Evolutionary conservation across 2,113 vertebrate genomes (phyloP), one percentile per base, ranked within the genome.

Genomic region (Lophius piscatorius): DNA sequence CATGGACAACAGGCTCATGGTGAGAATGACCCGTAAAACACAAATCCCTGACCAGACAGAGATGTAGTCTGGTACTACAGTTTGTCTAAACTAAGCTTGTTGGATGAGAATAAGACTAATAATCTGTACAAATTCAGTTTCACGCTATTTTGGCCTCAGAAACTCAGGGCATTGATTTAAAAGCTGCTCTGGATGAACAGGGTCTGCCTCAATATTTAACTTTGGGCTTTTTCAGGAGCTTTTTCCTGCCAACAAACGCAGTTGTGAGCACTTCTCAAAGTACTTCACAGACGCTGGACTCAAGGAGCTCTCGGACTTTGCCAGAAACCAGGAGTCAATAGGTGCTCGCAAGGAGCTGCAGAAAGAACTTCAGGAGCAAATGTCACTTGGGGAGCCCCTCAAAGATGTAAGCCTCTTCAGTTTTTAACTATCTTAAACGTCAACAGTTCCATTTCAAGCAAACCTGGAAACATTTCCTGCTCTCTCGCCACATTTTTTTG

Each of bases 1-100:
- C 88, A 99, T 99, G 96, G 96, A 99, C 82, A 98, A 95, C 86
- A 94, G 96, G 82, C 91, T 98, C 73, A 94, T 98, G 95, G 96
- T 98, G 81, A 86, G 88, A 35, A 47, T 9, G 7, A 38, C 36
- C 17, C 18, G 48, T 48, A 14, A 9, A 16, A 34, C 48, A 34
- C 29, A 29, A 28, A 42, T 10, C n/a, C 3, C 50, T 35, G 26
- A 31, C 11, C 1, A 52, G 16, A 31, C 23, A 33, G 22, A 23
- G 21, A 14, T 16, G 17, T 10, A 16, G 12, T 36, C 14, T 17
- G 6, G 14, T 5, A 17, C 6, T 24, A 7, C 13, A 2, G 6
- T 10, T n/a, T 14, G 22, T 39, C 14, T 26, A 13, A 6, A 52
- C 29, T 45, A 39, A 17, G 21, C 42, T 16, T 9, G 12, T 42